Conservation (phyloP, 2,888 invertebrate genomes). For the Seladonia tumulorum region DNA sequence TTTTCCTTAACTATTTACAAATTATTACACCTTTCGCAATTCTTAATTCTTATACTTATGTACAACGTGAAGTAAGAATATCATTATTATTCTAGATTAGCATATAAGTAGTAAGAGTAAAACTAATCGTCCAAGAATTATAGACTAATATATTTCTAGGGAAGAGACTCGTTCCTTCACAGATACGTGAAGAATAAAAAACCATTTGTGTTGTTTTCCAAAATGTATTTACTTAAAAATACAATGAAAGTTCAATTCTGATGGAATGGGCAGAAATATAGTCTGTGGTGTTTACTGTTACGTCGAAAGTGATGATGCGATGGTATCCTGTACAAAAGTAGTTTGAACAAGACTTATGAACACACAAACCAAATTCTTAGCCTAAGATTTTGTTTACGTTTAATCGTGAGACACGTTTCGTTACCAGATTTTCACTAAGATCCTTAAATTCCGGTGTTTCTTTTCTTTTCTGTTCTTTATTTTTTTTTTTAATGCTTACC, state of each 20-base stretch:
- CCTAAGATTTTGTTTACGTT: slow-evolving; percentile 69
- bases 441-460: slow-evolving; percentile 43
- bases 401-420: slow-evolving; percentile 52
- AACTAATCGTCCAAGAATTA: slow-evolving; percentile 19
- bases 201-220: slow-evolving; percentile 71
- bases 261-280: slow-evolving; percentile 80
- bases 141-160: slow-evolving; percentile 52
- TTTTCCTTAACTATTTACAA: slow-evolving; percentile 45
- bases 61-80: slow-evolving; percentile 41
- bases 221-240: slow-evolving; percentile 81
- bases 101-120: neutral
- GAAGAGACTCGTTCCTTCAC: slow-evolving; percentile 69
- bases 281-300: slow-evolving; percentile 72
- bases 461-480: neutral
- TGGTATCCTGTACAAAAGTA: slow-evolving; percentile 78
- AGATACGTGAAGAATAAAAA: slow-evolving; percentile 71
- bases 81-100: slow-evolving; percentile 27
- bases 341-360: slow-evolving; percentile 75
- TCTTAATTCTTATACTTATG: slow-evolving; percentile 47
- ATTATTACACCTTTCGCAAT: slow-evolving; percentile 29
- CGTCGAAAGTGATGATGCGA: slow-evolving; percentile 75
- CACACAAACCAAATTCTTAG: slow-evolving; percentile 78
- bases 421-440: slow-evolving; percentile 57
- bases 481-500: slow-evolving; percentile 63
- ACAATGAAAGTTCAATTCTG: slow-evolving; percentile 78